phyloP scores from a whole-genome alignment of 2,797 vertebrate species.

The Falco novaeseelandiae region DNA sequence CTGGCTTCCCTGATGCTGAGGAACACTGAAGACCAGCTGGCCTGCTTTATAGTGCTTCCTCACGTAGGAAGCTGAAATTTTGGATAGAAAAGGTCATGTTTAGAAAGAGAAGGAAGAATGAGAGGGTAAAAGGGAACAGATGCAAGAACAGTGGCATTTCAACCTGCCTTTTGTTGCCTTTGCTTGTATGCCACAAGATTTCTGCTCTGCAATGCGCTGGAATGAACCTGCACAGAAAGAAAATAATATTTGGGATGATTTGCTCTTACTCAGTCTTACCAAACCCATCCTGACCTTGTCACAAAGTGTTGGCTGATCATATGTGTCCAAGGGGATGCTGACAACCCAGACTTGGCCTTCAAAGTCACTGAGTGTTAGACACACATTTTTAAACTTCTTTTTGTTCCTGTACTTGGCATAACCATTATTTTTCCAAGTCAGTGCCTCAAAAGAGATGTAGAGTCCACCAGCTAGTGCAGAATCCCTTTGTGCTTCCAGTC shows the following conservation, averaged over 20 bases:
- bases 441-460: neutral
- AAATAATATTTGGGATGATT: neutral
- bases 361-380: neutral
- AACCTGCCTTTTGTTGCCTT: neutral
- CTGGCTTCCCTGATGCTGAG: neutral
- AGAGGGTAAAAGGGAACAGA: neutral
- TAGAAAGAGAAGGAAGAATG: neutral
- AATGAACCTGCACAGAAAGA: neutral
- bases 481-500: neutral
- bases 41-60: neutral
- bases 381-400: neutral
- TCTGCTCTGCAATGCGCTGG: neutral
- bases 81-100: neutral
- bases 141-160: neutral
- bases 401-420: neutral
- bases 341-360: neutral
- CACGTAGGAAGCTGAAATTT: neutral
- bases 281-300: neutral
- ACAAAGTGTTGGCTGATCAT: neutral
- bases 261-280: neutral
- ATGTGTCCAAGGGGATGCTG: neutral
- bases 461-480: neutral
- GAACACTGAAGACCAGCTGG: neutral
- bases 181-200: too few species aligned
- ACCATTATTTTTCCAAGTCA: neutral